Base-by-base conservation (phyloP, 2,888 invertebrate species). In the Oconnorella tubifera region DNA sequence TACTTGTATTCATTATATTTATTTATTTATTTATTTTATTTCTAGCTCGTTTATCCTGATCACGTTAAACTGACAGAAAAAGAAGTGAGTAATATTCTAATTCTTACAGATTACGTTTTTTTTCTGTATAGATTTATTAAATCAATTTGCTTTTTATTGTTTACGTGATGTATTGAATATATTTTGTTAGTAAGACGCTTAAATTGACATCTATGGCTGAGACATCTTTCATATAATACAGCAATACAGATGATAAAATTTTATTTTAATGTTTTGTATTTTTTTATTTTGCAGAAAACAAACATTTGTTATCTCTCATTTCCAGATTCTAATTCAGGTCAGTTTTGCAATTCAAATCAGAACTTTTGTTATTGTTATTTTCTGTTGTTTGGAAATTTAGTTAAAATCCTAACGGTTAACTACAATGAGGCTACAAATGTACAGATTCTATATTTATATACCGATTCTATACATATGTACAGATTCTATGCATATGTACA, bases 241-340 rank as follows among this genome's bases (percentile, higher is more conserved):
- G n/a, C n/a, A n/a, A n/a, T n/a, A n/a, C n/a, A n/a, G n/a, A 55
- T 48, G 19, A 51, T 50, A 51, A 48, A 10, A 25, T 29, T 6
- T 27, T 4, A 19, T 6, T n/a, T 19, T 14, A 51, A 56, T 14
- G 3, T 32, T 62, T 4, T 29, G 33, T 31, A 1, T 59, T 14
- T 58, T 10, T 58, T 28, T 28, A 33, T 56, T 32, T 74, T 76
- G 49, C 77, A 82, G 79, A 84, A 83, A 78, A 79, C 80, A 70
- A 84, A 83, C 84, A 91, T 99, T 74, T 98, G 98, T 83, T 99
- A 99, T 82, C 86, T 98, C 81, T 95, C 98, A 50, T 99, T 99
- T 83, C 99, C 99, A 1, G 99, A 99, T 83, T 98, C 98, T 0
- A 99, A 99, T 85, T 97, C 97, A 67, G 82, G 83, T 83, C 69